Evolutionary conservation across 2,888 invertebrate species (phyloP), one percentile per base, ranked within the genome.

Genomic region (Campopleginae sp.): DNA sequence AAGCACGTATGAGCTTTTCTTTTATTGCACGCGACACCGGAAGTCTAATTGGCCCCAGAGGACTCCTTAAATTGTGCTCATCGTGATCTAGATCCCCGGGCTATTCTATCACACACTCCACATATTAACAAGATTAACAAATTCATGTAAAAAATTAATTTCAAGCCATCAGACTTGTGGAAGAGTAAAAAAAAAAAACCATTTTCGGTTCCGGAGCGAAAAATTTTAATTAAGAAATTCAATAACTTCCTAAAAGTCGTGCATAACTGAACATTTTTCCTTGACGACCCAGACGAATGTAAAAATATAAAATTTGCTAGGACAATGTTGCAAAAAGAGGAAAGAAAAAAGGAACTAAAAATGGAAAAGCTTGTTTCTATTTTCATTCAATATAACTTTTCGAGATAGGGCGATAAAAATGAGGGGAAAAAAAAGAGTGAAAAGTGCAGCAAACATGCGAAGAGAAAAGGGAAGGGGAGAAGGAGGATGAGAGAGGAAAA

Each of bases 1-100:
- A 74, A 58, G 58, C 58, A 51, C 54, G 38, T 38, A 51, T 70
- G 48, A 46, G 46, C 5, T 46, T 70, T 33, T 51, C n/a, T 61
- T 31, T 61, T 46, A 44, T 42, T 46, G 7, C 44, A 31, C 31
- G 17, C n/a, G 61, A 61, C 46, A 46, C 46, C n/a, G 61, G 44
- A 75, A 61, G 61, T 46, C 31, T 61, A 61, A 61, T 31, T 23
- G 31, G n/a, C 27, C 61, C 6, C 1, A n/a, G 8, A 19, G 23
- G 31, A 51, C 31, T 44, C 7, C 3, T 5, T 19, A 58, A 23
- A n/a, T 38, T 7, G 6, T 17, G 14, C 27, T 42, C 42, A 44
- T 66, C 44, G 23, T 66, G 12, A 66, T 66, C 23, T n/a, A 23
- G 0, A 44, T 23, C 19, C 10, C 66, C 17, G 17, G 46, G 27